phyloP scores from a whole-genome alignment of 2,888 invertebrate genomes.

The Chloroclystis v-ata region DNA sequence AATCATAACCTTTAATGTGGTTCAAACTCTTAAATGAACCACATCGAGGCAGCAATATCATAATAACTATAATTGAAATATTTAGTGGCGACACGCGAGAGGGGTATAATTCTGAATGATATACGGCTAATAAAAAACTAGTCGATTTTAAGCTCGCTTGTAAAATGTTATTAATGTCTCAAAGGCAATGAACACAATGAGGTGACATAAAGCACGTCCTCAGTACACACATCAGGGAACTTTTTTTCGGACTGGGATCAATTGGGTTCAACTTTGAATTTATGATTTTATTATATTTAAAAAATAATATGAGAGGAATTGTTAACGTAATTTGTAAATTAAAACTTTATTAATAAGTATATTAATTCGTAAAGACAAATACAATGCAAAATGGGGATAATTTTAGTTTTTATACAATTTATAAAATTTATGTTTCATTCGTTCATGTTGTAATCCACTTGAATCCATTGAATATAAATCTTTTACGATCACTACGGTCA shows the following conservation, averaged over 20 bases:
- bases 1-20: constrained; percentile 35
- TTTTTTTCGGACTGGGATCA: no score
- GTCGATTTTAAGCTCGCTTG: constrained; percentile 29
- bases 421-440: no score
- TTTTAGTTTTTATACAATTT: no score
- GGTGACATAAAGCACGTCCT: constrained; percentile 4
- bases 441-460: constrained; percentile 12
- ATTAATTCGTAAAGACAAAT: no score
- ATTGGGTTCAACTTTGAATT: no score
- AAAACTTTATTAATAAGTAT: no score
- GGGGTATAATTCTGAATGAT: constrained; percentile 42
- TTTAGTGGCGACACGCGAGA: constrained; percentile 59
- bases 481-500: constrained; percentile 11
- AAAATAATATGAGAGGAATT: no score
- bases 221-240: background rate
- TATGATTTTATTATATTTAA: no score
- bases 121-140: constrained; percentile 34
- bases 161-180: constrained; percentile 30
- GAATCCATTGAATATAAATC: constrained; percentile 17
- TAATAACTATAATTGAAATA: constrained; percentile 65
- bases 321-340: no score
- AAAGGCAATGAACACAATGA: constrained; percentile 18
- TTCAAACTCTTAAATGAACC: constrained; percentile 43
- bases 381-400: no score
- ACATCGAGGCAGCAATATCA: constrained; percentile 44